Base-by-base conservation (phyloP, 2,797 vertebrate species). In the Chromobotia macracanthus region DNA sequence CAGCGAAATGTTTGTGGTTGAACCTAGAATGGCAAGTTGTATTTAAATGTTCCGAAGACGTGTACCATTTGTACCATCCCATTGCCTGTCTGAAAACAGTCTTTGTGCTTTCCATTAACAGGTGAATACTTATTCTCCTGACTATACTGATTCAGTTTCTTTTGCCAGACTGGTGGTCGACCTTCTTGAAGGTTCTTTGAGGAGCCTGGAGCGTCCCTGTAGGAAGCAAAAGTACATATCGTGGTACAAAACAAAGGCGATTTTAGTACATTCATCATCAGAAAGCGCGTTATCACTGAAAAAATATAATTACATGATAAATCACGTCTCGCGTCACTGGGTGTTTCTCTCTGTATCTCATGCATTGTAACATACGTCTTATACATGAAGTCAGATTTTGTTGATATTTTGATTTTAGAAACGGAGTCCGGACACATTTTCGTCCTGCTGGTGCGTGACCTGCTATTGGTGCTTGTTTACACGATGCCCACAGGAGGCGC, bases 381-480 rank as follows among this genome's bases (percentile, higher is more conserved):
- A 56, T 10, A 31, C 15, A 41, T 66, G 23, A 31, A 46, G 28
- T 16, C n/a, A 15, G 3, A 10, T 75, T 19, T 63, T 67, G 89
- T 86, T 86, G 91, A 86, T 90, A 90, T 89, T 86, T 87, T 90
- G 86, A 91, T 92, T 89, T 89, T 89, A 91, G 90, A 92, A 91
- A 91, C 85, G 88, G 85, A 83, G 86, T 86, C 84, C 86, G 86
- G 82, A 85, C 85, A 83, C 50, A 89, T 84, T 89, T 80, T 89
- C 90, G 87, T 90, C 90, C 89, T 92, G 86, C 90, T 90, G 90
- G 84, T 89, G 90, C 87, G 92, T 91, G 89, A 89, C 90, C 90
- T 91, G 91, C 92, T 89, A 95, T 95, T 95, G 93, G 94, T 93
- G 93, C 93, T 94, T 97, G 96, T 97, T 98, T 97, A 97, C 96